Evolutionary conservation across 2,113 vertebrate genomes (phyloP).

Genomic region (Gasterosteus aculeatus): DNA sequence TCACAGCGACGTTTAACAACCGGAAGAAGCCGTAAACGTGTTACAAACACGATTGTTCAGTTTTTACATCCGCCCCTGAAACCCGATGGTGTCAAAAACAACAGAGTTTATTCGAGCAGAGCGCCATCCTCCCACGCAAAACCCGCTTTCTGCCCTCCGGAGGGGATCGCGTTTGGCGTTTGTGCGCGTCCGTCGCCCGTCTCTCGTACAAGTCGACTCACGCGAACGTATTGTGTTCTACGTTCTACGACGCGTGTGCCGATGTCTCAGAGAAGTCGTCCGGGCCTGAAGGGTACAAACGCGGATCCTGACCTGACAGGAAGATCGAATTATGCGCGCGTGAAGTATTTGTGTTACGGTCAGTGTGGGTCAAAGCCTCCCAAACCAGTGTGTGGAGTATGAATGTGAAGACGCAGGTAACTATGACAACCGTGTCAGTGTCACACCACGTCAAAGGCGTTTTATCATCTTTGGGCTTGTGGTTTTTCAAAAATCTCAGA

Average conservation of each 20-base stretch:
- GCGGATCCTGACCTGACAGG: too few relatives aligned
- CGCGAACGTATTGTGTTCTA: too few relatives aligned
- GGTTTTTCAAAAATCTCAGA: too few relatives aligned
- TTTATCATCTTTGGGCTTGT: not conserved
- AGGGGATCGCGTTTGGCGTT: not conserved
- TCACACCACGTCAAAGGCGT: not conserved
- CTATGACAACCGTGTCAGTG: not conserved
- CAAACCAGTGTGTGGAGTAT: too few relatives aligned
- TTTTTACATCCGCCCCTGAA: not conserved
- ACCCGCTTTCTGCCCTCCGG: not conserved
- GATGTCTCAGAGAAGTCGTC: too few relatives aligned
- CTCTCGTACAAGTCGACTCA: too few relatives aligned
- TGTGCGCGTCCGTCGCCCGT: not conserved
- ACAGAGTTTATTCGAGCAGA: not conserved
- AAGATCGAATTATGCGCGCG: not conserved
- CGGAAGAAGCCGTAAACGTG: conserved; percentile 13
- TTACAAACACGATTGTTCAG: not conserved
- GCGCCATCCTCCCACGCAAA: not conserved
- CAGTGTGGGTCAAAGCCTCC: too few relatives aligned
- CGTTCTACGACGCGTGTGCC: too few relatives aligned
- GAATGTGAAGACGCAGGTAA: not conserved
- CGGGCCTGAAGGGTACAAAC: too few relatives aligned
- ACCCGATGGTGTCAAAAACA: conserved; percentile 16
- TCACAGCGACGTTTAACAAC: conserved; percentile 31
- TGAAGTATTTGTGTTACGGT: not conserved